Percentiles rank a stretch among this genome's conserved stretches.
Evolutionary conservation across 2,888 invertebrate genomes (phyloP).

Genomic region (Anthophora plumipes): DNA sequence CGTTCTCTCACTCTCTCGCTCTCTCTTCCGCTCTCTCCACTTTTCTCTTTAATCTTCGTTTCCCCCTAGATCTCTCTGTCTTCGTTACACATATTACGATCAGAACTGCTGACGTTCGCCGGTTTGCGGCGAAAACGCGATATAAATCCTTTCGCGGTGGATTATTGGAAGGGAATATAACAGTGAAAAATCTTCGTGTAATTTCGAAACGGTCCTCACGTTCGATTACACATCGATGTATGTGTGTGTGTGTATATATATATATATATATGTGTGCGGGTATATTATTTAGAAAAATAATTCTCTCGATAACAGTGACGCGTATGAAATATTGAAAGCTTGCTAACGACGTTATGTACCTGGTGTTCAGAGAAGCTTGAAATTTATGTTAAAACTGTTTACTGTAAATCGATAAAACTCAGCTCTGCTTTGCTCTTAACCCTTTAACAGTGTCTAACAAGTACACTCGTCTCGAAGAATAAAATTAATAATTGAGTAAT

Average conservation of each 20-base stretch:
- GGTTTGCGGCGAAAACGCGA: slow-evolving; percentile 7
- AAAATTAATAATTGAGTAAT: too few relatives aligned
- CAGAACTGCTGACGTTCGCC: slow-evolving; percentile 4
- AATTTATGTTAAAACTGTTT: background rate
- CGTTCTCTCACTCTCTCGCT: background rate
- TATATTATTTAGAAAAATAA: slow-evolving; percentile 13
- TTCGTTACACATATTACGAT: too few relatives aligned
- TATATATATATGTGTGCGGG: too few relatives aligned
- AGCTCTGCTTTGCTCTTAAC: background rate
- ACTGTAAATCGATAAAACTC: slow-evolving; percentile 1
- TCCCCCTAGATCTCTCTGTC: too few relatives aligned
- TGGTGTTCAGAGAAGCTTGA: too few relatives aligned
- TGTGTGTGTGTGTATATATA: too few relatives aligned
- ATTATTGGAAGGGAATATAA: slow-evolving; percentile 47
- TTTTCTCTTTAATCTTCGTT: background rate
- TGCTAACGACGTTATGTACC: background rate
- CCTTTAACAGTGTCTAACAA: too few relatives aligned
- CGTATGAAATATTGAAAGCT: slow-evolving; percentile 1
- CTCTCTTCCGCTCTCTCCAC: background rate
- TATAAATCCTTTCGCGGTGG: slow-evolving; percentile 48
- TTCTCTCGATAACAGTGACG: background rate
- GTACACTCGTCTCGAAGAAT: too few relatives aligned
- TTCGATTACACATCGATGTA: background rate
- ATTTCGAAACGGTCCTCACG: slow-evolving; percentile 2
- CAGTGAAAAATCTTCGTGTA: slow-evolving; percentile 15